A percentile compares a stretch with the other conserved stretches of the same genome.
Conservation (phyloP, 2,888 invertebrate genomes). For the Amiota minor region DNA sequence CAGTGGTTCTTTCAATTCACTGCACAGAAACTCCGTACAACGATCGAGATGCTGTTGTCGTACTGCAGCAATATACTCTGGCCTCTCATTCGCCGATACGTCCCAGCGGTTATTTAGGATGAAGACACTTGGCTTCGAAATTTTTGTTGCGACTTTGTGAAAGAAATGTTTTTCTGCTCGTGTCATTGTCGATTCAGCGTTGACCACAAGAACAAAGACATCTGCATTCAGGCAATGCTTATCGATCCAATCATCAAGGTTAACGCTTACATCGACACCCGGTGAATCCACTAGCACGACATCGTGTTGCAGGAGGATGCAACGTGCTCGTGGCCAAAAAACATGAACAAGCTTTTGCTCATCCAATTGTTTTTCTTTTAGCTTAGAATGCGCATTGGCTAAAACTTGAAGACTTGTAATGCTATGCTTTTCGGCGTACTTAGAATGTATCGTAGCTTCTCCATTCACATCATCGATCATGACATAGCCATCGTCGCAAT, state of each 20-base stretch:
- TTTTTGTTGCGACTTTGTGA: slow-evolving; percentile 94
- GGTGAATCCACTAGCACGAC: slow-evolving; percentile 99
- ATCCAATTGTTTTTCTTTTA: background rate
- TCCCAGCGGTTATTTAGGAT: slow-evolving; percentile 99
- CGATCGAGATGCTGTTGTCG: slow-evolving; percentile 93
- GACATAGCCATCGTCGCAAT: slow-evolving; percentile 87
- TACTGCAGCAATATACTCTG: slow-evolving; percentile 81
- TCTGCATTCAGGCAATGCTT: slow-evolving; percentile 99
- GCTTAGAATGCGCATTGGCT: slow-evolving; percentile 84
- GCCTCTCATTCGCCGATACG: slow-evolving; percentile 95
- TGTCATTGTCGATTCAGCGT: slow-evolving; percentile 99
- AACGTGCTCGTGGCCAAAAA: slow-evolving; percentile 86
- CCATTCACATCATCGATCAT: slow-evolving; percentile 86
- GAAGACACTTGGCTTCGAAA: slow-evolving; percentile 99
- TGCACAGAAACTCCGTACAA: slow-evolving; percentile 93
- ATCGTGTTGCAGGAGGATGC: slow-evolving; percentile 93
- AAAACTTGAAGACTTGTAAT: slow-evolving; percentile 78
- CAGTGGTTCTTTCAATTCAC: slow-evolving; percentile 90
- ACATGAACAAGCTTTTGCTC: slow-evolving; percentile 79
- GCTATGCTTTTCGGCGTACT: slow-evolving; percentile 78
- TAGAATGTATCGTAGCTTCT: slow-evolving; percentile 83
- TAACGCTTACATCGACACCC: slow-evolving; percentile 98
- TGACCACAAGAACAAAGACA: slow-evolving; percentile 98
- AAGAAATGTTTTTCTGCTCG: slow-evolving; percentile 99
- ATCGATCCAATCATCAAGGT: slow-evolving; percentile 99